A percentile compares a stretch with the other conserved stretches of the same genome.
phyloP scores from a whole-genome alignment of 1,140 invertebrate genomes.

The Hyphantria cunea region DNA sequence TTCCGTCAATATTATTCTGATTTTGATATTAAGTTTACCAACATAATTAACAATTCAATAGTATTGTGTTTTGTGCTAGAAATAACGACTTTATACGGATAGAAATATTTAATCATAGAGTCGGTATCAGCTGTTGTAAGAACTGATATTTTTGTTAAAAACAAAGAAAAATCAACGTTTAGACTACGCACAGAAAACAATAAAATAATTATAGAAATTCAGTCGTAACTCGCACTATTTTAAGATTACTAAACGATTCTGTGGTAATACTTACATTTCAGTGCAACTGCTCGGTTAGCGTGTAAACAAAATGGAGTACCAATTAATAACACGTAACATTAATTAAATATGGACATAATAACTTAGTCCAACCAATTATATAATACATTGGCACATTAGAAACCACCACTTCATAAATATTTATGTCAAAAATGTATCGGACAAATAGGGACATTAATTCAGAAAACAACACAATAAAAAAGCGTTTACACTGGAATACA shows the following conservation, averaged over 20 bases:
- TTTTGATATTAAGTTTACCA: no score
- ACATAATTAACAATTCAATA: no score
- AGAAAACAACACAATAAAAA: neutral
- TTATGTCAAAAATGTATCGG: neutral
- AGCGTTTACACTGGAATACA: conserved; percentile 7
- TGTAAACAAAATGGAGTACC: conserved; percentile 48
- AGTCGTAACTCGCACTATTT: no score
- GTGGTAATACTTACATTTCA: conserved; percentile 69
- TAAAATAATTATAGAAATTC: no score
- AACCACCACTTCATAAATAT: conserved; percentile 4
- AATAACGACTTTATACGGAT: no score
- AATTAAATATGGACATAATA: neutral
- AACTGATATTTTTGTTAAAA: neutral
- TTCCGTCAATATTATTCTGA: no score
- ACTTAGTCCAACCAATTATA: neutral
- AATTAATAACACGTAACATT: conserved; percentile 5
- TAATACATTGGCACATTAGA: neutral
- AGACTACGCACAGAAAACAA: no score
- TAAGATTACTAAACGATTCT: neutral
- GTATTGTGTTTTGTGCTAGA: no score
- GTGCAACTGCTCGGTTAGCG: conserved; percentile 62
- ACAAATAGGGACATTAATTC: conserved; percentile 1
- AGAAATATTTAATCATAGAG: no score
- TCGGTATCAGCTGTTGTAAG: no score
- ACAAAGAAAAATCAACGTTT: neutral